These are phyloP conservation scores for Drosophila anceps DNA, from an alignment of 2,888 invertebrate species.

Conservation along the genomic window DNA sequence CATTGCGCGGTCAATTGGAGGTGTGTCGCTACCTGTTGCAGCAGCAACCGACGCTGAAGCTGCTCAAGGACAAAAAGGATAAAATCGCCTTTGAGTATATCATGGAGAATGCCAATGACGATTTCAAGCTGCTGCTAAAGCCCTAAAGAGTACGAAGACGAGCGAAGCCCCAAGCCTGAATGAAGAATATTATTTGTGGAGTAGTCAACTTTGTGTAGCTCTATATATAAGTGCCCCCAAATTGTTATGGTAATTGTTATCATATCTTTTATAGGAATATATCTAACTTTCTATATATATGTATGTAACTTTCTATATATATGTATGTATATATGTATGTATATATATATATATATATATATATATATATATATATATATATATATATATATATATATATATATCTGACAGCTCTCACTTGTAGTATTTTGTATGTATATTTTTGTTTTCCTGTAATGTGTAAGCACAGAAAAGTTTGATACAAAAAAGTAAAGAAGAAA, in stretches of 20 bases:
- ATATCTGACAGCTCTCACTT: conserved; percentile 24
- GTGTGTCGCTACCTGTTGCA: conserved; percentile 82
- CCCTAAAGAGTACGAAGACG: conserved; percentile 66
- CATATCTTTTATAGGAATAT: conserved; percentile 21
- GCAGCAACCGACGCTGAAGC: conserved; percentile 75
- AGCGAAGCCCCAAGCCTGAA: neutral
- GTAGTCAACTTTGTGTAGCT: conserved; percentile 32
- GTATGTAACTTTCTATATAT: neutral
- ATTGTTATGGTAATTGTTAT: conserved; percentile 34
- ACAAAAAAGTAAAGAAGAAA: neutral
- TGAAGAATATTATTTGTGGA: neutral
- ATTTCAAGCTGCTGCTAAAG: conserved; percentile 84
- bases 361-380: neutral
- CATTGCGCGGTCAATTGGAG: conserved; percentile 86
- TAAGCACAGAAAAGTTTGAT: conserved; percentile 43
- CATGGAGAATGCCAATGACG: conserved; percentile 84
- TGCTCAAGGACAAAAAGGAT: conserved; percentile 85
- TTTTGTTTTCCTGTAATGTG: conserved; percentile 32
- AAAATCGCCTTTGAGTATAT: conserved; percentile 85
- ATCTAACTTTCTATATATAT: neutral
- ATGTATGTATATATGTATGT: conserved; percentile 19
- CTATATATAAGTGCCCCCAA: conserved; percentile 21
- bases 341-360: no score
- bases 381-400: neutral
- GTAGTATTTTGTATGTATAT: conserved; percentile 36